Base-by-base conservation (phyloP, 2,888 invertebrate species). In the Siphlonurus alternatus region DNA sequence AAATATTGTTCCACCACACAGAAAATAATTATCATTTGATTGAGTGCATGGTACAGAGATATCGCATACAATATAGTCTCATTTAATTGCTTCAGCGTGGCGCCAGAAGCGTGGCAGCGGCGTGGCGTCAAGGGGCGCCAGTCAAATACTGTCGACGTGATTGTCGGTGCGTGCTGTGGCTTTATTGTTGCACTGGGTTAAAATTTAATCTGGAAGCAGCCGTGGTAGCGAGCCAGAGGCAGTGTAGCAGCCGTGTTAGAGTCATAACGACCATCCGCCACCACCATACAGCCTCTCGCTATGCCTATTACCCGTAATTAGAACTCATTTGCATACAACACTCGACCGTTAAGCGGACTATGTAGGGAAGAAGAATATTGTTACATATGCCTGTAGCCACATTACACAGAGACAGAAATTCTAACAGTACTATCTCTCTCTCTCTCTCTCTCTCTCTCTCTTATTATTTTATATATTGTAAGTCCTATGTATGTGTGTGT, bases 301-400 rank as follows among this genome's bases (percentile, higher is more conserved):
- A 22, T 22, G 22, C 15, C 56, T 56, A 56, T 56, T 56, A 56
- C 56, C 56, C 56, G n/a, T 56, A 56, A 56, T 56, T 56, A 56
- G 56, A 56, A 22, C 56, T 56, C 56, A 56, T 56, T 56, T 56
- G 56, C 56, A 56, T 56, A 56, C 56, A 56, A 56, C 19, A 56
- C n/a, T 38, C 5, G 5, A 15, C 15, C 38, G 38, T 38, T 38
- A 38, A 38, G 38, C 38, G 38, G 7, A 38, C 38, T 38, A 38
- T 10, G 15, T 10, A 38, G 38, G 15, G 15, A 10, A 38, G 38
- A 15, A 15, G 15, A 38, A 38, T 38, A 38, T 38, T 38, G 15
- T 38, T 38, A 38, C 38, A 38, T 38, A 38, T 38, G 38, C 38
- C 15, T 10, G 15, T 15, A 38, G 5, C n/a, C n/a, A n/a, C n/a